phyloP scores from a whole-genome alignment of 2,113 vertebrate genomes.

The Mustelus asterias region DNA sequence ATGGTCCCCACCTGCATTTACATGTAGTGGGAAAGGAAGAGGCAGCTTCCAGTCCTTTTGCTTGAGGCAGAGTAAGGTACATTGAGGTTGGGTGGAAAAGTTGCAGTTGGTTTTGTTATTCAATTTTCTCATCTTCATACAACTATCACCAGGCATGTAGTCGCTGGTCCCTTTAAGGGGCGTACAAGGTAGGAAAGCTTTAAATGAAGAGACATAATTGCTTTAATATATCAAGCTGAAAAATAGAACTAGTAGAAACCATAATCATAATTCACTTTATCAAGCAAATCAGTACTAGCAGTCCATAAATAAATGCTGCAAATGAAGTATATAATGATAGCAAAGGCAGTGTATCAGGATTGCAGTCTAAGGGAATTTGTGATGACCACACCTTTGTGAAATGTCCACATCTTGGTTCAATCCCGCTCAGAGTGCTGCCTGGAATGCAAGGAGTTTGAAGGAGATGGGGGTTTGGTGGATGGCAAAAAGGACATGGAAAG shows the following conservation, averaged over 20 bases:
- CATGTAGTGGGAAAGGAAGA: neutral
- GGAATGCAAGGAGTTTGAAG: neutral
- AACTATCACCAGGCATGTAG: neutral
- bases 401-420: neutral
- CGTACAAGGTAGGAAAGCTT: neutral
- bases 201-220: neutral
- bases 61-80: neutral
- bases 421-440: neutral
- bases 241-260: neutral
- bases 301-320: neutral
- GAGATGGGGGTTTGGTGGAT: no score
- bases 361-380: neutral
- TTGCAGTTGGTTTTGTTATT: neutral
- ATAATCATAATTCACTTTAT: neutral
- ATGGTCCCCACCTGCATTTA: neutral
- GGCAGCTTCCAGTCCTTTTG: neutral
- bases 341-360: neutral
- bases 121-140: neutral
- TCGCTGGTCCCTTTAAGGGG: no score
- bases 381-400: neutral
- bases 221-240: neutral
- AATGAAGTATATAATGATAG: neutral
- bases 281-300: neutral
- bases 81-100: neutral
- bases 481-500: neutral